phyloP scores from a whole-genome alignment of 2,888 invertebrate species.

The Ceraclea dissimilis region DNA sequence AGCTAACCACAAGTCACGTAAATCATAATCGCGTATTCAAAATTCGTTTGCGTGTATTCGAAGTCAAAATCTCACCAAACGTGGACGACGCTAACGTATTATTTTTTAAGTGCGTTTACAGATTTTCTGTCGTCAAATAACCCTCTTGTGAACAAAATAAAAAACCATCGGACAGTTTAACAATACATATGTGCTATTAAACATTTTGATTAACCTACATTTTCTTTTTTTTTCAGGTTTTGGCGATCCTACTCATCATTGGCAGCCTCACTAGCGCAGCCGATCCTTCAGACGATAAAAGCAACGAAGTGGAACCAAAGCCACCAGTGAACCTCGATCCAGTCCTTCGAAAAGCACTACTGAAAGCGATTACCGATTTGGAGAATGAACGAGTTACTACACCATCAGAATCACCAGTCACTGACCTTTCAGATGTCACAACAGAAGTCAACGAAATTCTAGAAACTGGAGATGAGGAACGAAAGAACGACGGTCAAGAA shows the following conservation, averaged over 20 bases:
- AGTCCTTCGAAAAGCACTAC: constrained; percentile 64
- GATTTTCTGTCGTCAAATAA: too few species aligned
- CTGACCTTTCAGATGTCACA: constrained; percentile 36
- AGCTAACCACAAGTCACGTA: too few species aligned
- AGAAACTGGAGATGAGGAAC: constrained; percentile 36
- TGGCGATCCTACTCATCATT: constrained; percentile 36
- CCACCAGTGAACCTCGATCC: constrained; percentile 61
- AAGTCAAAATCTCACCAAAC: too few species aligned
- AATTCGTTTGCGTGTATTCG: too few species aligned
- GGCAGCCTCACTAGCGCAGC: constrained; percentile 32
- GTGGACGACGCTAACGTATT: too few species aligned
- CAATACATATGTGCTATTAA: too few species aligned
- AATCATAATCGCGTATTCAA: too few species aligned
- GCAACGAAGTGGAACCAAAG: constrained; percentile 41
- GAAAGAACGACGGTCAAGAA: constrained; percentile 33
- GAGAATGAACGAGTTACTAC: constrained; percentile 46
- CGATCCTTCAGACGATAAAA: constrained; percentile 37
- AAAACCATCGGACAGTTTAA: too few species aligned
- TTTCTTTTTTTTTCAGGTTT: constrained; percentile 29
- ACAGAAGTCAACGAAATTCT: constrained; percentile 39
- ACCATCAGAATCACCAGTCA: constrained; percentile 31
- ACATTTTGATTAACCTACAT: too few species aligned
- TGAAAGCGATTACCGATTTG: constrained; percentile 68
- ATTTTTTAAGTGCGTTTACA: too few species aligned
- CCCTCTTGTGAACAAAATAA: too few species aligned